A percentile compares a stretch with the other conserved stretches of the same genome.
These are phyloP conservation scores for Rotaria sp. DNA, from an alignment of 2,888 invertebrate genomes.

Conservation along the genomic window DNA sequence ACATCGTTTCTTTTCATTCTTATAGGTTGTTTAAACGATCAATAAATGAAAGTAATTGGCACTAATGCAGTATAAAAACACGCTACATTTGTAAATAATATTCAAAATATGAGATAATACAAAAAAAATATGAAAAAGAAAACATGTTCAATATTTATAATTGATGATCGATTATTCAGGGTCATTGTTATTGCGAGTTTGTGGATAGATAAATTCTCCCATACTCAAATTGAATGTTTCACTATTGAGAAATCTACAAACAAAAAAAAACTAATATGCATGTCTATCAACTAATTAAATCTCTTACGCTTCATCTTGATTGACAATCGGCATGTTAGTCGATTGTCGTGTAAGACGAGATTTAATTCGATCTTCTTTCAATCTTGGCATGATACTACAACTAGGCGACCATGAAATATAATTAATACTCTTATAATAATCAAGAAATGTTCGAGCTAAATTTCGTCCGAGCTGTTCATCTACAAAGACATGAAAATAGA, in stretches of 20 bases:
- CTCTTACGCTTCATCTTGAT: not conserved
- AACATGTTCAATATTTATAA: not conserved
- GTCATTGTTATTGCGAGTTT: conserved; percentile 14
- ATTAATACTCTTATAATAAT: conserved; percentile 67
- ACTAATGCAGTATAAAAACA: not conserved
- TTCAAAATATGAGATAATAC: not conserved
- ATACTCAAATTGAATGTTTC: conserved; percentile 11
- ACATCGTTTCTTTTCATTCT: not conserved
- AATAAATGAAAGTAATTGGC: not conserved
- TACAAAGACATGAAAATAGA: conserved; percentile 47
- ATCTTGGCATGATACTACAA: conserved; percentile 33
- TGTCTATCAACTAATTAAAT: not conserved
- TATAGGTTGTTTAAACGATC: not conserved
- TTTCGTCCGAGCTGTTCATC: conserved; percentile 73
- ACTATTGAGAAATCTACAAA: not conserved
- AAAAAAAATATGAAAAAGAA: not conserved
- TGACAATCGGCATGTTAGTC: not conserved
- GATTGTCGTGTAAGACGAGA: conserved; percentile 9
- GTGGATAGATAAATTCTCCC: conserved; percentile 9
- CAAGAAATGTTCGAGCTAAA: conserved; percentile 68
- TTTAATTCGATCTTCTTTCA: conserved; percentile 31
- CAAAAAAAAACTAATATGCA: not conserved
- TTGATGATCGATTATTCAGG: not conserved
- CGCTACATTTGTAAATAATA: not conserved
- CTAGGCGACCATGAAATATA: conserved; percentile 33